These are phyloP conservation scores for Conus betulinus DNA, from an alignment of 1,140 invertebrate genomes.

Conservation along the genomic window DNA sequence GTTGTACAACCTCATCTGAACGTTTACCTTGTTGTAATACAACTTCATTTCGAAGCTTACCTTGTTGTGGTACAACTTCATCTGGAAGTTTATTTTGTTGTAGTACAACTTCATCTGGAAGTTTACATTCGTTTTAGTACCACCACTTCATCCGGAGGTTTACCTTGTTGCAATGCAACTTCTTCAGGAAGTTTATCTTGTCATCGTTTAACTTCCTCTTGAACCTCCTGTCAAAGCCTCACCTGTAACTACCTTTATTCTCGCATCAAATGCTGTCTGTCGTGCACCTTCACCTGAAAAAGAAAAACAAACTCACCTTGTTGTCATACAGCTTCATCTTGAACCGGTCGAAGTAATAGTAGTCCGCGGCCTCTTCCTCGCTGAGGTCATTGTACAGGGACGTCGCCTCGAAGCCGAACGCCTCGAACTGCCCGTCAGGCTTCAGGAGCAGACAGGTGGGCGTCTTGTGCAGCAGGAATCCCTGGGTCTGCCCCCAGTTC, in stretches of 20 bases:
- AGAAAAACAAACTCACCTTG: constrained; percentile 72
- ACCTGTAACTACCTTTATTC: not conserved
- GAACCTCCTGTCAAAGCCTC: not conserved
- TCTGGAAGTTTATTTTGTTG: too few species aligned
- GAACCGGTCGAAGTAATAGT: constrained; percentile 82
- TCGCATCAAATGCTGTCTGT: not conserved
- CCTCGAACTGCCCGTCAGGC: constrained; percentile 80
- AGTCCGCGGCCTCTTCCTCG: constrained; percentile 78
- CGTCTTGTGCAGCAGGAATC: constrained; percentile 80
- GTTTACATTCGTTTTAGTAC: too few species aligned
- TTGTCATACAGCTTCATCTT: constrained; percentile 81
- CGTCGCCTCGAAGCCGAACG: constrained; percentile 80
- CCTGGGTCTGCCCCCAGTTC: constrained; percentile 81
- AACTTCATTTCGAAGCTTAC: too few species aligned
- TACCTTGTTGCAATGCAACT: too few species aligned
- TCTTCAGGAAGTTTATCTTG: too few species aligned
- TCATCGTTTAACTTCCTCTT: not conserved
- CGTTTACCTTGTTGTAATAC: too few species aligned
- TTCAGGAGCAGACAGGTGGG: constrained; percentile 80
- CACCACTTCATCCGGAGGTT: too few species aligned
- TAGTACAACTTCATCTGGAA: too few species aligned
- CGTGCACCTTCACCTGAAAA: not conserved
- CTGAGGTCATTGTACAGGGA: constrained; percentile 80
- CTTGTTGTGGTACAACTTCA: too few species aligned
- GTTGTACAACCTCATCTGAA: too few species aligned